Evolutionary conservation across 2,888 invertebrate genomes (phyloP).

Genomic region (Lasioglossum lativentre): DNA sequence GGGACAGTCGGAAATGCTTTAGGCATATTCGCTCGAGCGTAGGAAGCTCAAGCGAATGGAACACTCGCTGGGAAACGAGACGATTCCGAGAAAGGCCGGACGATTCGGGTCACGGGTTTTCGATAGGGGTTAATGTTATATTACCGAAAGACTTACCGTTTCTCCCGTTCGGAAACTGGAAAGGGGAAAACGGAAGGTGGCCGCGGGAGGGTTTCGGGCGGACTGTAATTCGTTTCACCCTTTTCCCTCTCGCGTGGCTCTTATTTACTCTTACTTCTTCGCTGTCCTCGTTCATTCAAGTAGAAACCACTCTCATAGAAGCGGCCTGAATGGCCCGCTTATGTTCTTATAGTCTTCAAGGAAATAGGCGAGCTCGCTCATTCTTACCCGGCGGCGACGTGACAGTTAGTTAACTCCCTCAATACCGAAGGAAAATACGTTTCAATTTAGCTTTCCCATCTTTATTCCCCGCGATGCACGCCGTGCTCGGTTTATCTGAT

Average conservation of each 20-base stretch:
- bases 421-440: background rate
- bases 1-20: conserved; percentile 35
- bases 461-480: background rate
- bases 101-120: conserved; percentile 69
- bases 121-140: conserved; percentile 72
- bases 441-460: background rate
- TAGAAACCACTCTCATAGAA: conserved; percentile 28
- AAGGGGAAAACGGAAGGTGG: conserved; percentile 28
- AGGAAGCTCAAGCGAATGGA: conserved; percentile 51
- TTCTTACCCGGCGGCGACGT: background rate
- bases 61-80: conserved; percentile 63
- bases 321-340: background rate
- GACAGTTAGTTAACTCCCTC: background rate
- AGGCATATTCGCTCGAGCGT: conserved; percentile 49
- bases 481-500: background rate
- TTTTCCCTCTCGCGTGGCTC: conserved; percentile 29
- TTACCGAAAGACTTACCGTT: conserved; percentile 67
- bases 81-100: conserved; percentile 62
- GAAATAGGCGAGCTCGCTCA: background rate
- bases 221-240: conserved; percentile 57
- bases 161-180: conserved; percentile 57
- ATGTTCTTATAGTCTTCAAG: conserved; percentile 1
- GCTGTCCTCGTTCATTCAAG: conserved; percentile 30
- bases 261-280: conserved; percentile 44
- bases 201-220: conserved; percentile 36